Percentiles rank a stretch among this genome's conserved stretches.
phyloP scores from a whole-genome alignment of 2,113 vertebrate genomes.

The Boleophthalmus pectinirostris region DNA sequence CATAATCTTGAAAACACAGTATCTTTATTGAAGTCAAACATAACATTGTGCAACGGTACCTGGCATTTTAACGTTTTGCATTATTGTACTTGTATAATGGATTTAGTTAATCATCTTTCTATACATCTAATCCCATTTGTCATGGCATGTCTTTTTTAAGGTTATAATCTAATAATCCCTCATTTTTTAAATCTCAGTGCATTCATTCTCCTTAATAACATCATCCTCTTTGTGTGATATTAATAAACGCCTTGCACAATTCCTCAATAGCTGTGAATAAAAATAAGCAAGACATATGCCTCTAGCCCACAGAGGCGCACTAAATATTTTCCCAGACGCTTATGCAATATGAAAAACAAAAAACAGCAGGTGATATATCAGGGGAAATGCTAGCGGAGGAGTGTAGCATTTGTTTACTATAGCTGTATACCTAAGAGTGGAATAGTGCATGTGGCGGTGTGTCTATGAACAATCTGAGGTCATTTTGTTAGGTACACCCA shows the following conservation, averaged over 20 bases:
- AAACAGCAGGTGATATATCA: conserved; percentile 18
- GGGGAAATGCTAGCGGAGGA: neutral
- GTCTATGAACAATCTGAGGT: neutral
- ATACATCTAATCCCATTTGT: neutral
- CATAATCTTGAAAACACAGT: too few relatives aligned
- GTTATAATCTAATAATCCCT: neutral
- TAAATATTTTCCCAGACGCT: conserved; percentile 16
- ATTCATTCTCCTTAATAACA: neutral
- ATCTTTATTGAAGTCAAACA: too few relatives aligned
- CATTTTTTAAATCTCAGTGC: too few relatives aligned
- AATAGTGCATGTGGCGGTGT: conserved; percentile 19
- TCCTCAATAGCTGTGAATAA: neutral
- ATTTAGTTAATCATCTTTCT: neutral
- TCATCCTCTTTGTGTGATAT: neutral
- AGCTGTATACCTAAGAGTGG: conserved; percentile 10
- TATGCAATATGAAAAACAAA: conserved; percentile 14
- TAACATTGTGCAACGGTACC: too few relatives aligned
- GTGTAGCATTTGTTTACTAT: conserved; percentile 25
- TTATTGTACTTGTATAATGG: neutral
- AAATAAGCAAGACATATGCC: conserved; percentile 10
- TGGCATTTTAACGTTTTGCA: neutral
- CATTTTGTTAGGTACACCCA: neutral
- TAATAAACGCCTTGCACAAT: neutral
- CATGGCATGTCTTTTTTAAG: neutral
- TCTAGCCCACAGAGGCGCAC: neutral